These are phyloP conservation scores for Rhagonycha fulva DNA, from an alignment of 2,888 invertebrate genomes.

Conservation along the genomic window DNA sequence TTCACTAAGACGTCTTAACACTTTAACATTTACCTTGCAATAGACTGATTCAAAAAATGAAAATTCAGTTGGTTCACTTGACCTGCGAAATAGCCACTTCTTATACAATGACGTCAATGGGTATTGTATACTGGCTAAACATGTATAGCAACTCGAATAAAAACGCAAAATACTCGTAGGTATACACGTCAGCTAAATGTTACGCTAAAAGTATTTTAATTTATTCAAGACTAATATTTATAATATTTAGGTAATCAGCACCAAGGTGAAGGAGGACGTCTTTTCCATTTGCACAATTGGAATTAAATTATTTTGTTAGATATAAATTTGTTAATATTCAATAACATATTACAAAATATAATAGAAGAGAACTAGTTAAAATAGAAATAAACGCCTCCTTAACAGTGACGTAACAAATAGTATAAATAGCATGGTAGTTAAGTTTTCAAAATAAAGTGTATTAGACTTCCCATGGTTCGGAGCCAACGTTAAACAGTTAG, in stretches of 20 bases:
- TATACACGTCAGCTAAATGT: neutral
- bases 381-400: no score
- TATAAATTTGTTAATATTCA: neutral
- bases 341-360: neutral
- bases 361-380: no score
- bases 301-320: neutral
- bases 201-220: neutral
- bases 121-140: constrained; percentile 6
- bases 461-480: no score
- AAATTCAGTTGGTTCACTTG: neutral
- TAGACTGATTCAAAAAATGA: neutral
- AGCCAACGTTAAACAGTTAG: no score
- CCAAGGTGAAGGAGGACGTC: neutral
- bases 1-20: neutral
- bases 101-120: constrained; percentile 6
- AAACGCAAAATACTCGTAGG: neutral
- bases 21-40: neutral
- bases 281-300: neutral
- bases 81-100: neutral
- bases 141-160: neutral
- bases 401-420: no score
- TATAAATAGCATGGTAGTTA: no score
- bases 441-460: no score
- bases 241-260: neutral
- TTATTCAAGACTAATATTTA: neutral